phyloP scores from a whole-genome alignment of 2,797 vertebrate species.

The Spinus pinus region DNA sequence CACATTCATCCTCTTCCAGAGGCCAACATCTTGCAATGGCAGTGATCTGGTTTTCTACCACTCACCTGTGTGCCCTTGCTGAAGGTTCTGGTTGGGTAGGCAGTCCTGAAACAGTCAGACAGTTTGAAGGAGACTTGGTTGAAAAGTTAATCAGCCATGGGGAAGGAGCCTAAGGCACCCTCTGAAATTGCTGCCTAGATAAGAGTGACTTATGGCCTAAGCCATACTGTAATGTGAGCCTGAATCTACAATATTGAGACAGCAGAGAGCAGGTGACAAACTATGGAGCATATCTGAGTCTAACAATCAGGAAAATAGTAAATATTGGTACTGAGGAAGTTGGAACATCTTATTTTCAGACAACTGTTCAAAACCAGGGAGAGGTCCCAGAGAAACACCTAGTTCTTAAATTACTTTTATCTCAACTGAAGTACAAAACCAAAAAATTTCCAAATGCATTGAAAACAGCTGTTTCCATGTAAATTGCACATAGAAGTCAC shows the following conservation, averaged over 20 bases:
- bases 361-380: neutral
- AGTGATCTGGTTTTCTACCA: neutral
- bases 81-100: neutral
- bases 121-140: neutral
- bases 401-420: neutral
- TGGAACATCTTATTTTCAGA: neutral
- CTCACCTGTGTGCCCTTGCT: neutral
- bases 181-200: accelerated
- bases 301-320: neutral
- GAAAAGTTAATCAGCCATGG: neutral
- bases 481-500: neutral
- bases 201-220: neutral
- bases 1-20: neutral
- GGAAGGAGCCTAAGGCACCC: neutral
- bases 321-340: neutral
- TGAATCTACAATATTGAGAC: neutral
- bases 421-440: neutral
- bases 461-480: neutral
- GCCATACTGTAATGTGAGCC: neutral
- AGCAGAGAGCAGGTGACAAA: neutral
- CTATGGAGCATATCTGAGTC: neutral
- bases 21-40: neutral
- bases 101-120: neutral
- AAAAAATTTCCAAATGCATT: neutral
- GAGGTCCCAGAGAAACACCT: neutral